phyloP scores from a whole-genome alignment of 2,113 vertebrate species.

The Rattus norvegicus region GRCr8 NC_086021.1:63233001-63233500 shows the following conservation, averaged over 20 bases:
- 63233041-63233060: constrained; percentile 2
- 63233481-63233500: not conserved
- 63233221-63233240: not conserved
- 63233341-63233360: constrained; percentile 5
- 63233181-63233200: not conserved
- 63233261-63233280: not conserved
- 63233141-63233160: constrained; percentile 16
- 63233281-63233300: not conserved
- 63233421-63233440: no score
- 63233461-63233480: not conserved
- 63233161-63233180: not conserved
- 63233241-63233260: not conserved
- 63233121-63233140: not conserved
- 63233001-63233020: not conserved
- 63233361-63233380: not conserved
- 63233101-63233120: constrained; percentile 33
- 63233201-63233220: not conserved
- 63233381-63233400: not conserved
- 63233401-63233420: no score
- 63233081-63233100: not conserved
- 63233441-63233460: not conserved
- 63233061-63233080: constrained; percentile 9
- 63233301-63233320: not conserved
- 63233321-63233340: not conserved
- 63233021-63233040: not conserved